Base-by-base conservation (phyloP, 2,888 invertebrate species). In the Cerastis rubricosa region DNA sequence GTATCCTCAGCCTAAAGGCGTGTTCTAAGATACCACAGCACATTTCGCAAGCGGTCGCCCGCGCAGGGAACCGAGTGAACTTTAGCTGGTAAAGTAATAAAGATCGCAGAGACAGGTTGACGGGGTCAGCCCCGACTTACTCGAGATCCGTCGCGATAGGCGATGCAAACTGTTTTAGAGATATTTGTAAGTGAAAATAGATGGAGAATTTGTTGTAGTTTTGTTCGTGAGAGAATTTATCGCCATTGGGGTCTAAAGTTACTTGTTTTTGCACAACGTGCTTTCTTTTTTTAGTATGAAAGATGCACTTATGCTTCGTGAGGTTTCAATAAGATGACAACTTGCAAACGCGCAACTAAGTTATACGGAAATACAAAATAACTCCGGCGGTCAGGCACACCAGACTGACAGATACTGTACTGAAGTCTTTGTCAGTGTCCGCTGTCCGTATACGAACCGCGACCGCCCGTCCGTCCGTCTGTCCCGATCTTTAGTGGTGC, bases 31-130 rank as follows among this genome's bases (percentile, higher is more conserved):
- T 83, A 84, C 78, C 83, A 79, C 22, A 73, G 14, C 11, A 80
- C 75, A 87, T 91, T 92, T 92, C 90, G 85, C 88, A 92, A 92
- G 85, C 78, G 83, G 80, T 83, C 78, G 85, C 85, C 81, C 78
- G 88, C 86, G 86, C 88, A 82, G 87, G 91, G 93, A 92, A 92
- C 88, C 84, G 85, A 80, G 81, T 94, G 94, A 93, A 93, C 94
- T 94, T 93, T 93, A 92, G 73, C 74, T 71, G 76, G 72, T 61
- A 76, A 74, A 76, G 79, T 81, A 89, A 85, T 88, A 89, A 87
- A 85, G 82, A 78, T 86, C 85, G 83, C 74, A 85, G 88, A 85
- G 92, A 91, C 92, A 91, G 90, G 89, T 92, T 90, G 90, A 89
- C 87, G 87, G 89, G 89, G 89, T 89, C 77, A 81, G 35, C 22